Evolutionary conservation across 2,888 invertebrate genomes (phyloP), one percentile per base, ranked within the genome.

Genomic region (Coleophora deauratella): DNA sequence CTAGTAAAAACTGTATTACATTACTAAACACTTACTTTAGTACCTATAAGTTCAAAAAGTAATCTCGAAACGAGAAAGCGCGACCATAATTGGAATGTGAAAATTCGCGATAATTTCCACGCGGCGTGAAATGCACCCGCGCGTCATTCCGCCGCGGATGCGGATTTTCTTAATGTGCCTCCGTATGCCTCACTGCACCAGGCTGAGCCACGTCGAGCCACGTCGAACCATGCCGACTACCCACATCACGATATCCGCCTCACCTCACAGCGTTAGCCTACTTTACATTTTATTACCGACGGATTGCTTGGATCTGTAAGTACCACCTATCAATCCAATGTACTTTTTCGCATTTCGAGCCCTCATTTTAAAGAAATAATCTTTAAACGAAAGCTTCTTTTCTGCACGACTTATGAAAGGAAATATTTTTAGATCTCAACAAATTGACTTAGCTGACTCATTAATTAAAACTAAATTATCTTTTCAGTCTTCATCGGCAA

Each of bases 61-160:
- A 3, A 6, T 21, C 21, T 21, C 3, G 21, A 3, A 21, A 21
- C 21, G 21, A 21, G 21, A 21, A 21, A n/a, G n/a, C 21, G 21
- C 21, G 21, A 52, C 57, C 52, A 47, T 51, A 57, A 54, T 57
- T 54, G 56, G 55, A 53, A 56, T 54, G 54, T 50, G 47, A 47
- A 49, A 52, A 47, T 45, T 49, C 49, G 53, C 45, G 50, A 56
- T 59, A 57, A 57, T 51, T 55, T 52, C 48, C 41, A 42, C 47
- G 38, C 46, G 47, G 49, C 48, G 51, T 50, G 51, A 51, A 52
- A 52, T 49, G 51, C 50, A 47, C 35, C 43, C 46, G 28, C 40
- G 42, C 44, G 35, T 40, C 35, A 37, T 42, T 47, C 43, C 50
- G 50, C 41, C 45, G 43, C 39, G 40, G 41, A 45, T 43, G 45